These are phyloP conservation scores for Dipodomys merriami DNA, from an alignment of 2,113 vertebrate genomes.

Conservation along the genomic window DNA sequence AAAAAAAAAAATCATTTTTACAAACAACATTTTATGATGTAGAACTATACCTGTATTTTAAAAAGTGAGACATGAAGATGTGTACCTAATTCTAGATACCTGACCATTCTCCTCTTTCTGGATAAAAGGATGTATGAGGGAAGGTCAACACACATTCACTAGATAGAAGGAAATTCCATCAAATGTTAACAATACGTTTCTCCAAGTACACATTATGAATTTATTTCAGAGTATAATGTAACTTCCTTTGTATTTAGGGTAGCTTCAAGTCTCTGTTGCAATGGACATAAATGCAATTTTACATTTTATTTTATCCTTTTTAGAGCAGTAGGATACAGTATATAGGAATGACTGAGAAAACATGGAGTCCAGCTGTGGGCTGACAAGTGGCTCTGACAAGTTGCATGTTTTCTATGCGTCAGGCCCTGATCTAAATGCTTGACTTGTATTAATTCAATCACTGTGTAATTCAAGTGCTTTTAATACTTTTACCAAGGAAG, in stretches of 20 bases:
- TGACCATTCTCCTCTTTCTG: neutral
- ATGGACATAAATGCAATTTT: neutral
- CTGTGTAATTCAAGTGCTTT: neutral
- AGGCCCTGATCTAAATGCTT: neutral
- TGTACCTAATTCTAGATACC: neutral
- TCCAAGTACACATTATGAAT: neutral
- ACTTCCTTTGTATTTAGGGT: neutral
- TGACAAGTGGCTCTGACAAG: neutral
- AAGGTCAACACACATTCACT: neutral
- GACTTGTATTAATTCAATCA: neutral
- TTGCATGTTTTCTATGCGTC: neutral
- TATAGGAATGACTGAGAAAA: neutral
- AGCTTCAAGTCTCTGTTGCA: constrained; percentile 22
- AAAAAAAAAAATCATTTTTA: neutral
- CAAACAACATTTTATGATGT: neutral
- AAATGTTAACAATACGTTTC: constrained; percentile 3
- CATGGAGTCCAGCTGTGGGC: neutral
- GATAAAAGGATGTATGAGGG: neutral
- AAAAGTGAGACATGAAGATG: neutral
- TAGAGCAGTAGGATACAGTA: neutral
- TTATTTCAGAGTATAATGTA: neutral
- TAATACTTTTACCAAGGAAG: neutral
- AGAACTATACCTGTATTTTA: neutral
- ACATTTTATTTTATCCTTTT: neutral
- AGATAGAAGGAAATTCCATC: neutral